A percentile compares a stretch with the other conserved stretches of the same genome.
Evolutionary conservation across 30 jellyfish, hydroid and myxozoan genomes (phyloP).

Genomic region (Aurelia sp.): DNA sequence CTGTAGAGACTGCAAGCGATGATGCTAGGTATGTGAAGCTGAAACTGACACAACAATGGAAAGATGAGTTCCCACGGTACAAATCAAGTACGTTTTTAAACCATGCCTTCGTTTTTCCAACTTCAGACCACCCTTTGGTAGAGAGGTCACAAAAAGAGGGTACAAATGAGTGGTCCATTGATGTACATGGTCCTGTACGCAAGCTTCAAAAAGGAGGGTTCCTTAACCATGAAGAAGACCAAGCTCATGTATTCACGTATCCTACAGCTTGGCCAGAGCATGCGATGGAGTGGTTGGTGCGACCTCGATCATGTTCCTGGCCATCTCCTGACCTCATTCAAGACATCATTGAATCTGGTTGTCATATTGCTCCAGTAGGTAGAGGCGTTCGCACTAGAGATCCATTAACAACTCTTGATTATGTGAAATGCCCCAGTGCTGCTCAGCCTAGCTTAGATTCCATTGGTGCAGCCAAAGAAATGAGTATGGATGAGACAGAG

Average conservation of each 20-base stretch:
- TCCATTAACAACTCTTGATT: conserved; percentile 24
- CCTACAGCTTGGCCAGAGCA: conserved; percentile 62
- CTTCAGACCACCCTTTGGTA: not conserved
- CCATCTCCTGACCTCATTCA: conserved; percentile 47
- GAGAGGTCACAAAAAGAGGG: too few relatives aligned
- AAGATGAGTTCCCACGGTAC: conserved; percentile 31
- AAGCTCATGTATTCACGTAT: conserved; percentile 33
- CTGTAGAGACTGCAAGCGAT: conserved; percentile 11
- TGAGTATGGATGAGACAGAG: conserved; percentile 31
- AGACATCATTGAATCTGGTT: conserved; percentile 41
- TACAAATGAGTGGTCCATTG: conserved; percentile 3
- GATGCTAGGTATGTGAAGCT: conserved; percentile 38
- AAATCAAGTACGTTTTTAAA: conserved; percentile 1
- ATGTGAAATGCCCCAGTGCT: conserved; percentile 33
- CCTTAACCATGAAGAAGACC: conserved; percentile 12
- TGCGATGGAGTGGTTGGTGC: conserved; percentile 55
- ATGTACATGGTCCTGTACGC: conserved; percentile 56
- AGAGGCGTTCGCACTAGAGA: conserved; percentile 29
- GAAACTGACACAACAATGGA: conserved; percentile 26
- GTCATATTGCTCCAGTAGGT: conserved; percentile 68
- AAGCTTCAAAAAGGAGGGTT: conserved; percentile 18
- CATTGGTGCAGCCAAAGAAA: not conserved
- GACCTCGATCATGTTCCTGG: conserved; percentile 31
- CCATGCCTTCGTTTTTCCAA: conserved; percentile 34
- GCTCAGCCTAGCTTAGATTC: not conserved